phyloP scores from a whole-genome alignment of 2,113 vertebrate species.

The Siniperca knerii region DNA sequence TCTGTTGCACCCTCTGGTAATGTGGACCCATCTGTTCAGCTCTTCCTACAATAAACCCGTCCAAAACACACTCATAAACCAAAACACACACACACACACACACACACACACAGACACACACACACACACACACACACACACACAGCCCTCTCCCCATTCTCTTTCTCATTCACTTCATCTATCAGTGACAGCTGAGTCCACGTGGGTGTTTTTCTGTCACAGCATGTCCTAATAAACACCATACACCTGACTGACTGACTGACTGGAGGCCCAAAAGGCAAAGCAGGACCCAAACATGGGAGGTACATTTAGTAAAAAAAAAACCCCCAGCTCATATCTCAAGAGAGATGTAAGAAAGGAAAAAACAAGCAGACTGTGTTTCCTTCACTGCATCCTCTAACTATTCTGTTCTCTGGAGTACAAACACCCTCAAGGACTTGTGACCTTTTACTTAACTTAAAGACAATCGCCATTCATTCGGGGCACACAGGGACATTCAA shows the following conservation, averaged over 20 bases:
- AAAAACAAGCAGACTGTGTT: slow-evolving; percentile 64
- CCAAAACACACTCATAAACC: slow-evolving; percentile 40
- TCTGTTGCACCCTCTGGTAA: slow-evolving; percentile 58
- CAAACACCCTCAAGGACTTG: slow-evolving; percentile 57
- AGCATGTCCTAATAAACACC: slow-evolving; percentile 53
- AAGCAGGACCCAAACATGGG: slow-evolving; percentile 1
- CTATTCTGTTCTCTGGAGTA: slow-evolving; percentile 54
- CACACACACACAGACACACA: slow-evolving; percentile 26
- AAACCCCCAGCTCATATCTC: background rate
- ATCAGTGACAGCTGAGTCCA: slow-evolving; percentile 70
- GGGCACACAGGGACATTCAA: slow-evolving; percentile 1
- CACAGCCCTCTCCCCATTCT: background rate
- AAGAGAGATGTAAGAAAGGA: slow-evolving; percentile 24
- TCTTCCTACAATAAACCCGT: slow-evolving; percentile 30
- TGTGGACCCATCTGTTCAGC: slow-evolving; percentile 76
- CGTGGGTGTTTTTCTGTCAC: slow-evolving; percentile 37
- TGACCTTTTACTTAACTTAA: slow-evolving; percentile 50
- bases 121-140: background rate
- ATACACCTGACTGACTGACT: slow-evolving; percentile 47
- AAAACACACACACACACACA: slow-evolving; percentile 21
- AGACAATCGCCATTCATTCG: slow-evolving; percentile 71
- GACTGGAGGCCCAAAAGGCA: slow-evolving; percentile 5
- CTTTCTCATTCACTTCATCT: slow-evolving; percentile 10
- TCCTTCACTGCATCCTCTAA: slow-evolving; percentile 71
- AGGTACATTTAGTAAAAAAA: background rate